Percentiles rank a stretch among this genome's conserved stretches.
Evolutionary conservation across 2,113 vertebrate species (phyloP).

Genomic region (Stictonetta naevosa): DNA sequence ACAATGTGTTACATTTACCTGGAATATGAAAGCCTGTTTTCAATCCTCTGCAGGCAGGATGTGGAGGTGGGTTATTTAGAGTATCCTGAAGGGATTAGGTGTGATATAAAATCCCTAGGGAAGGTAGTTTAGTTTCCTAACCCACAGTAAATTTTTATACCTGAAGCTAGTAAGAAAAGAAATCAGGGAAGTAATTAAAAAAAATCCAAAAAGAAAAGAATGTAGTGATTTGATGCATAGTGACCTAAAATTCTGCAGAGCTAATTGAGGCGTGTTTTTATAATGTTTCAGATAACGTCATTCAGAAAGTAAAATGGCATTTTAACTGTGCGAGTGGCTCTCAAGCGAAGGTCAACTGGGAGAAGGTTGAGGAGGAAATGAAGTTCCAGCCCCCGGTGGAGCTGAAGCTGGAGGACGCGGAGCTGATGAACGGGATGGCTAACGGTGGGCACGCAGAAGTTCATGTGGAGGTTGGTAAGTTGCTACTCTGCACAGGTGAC

Average conservation of each 20-base stretch:
- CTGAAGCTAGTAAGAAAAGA: neutral
- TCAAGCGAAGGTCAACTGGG: conserved; percentile 75
- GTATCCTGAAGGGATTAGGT: neutral
- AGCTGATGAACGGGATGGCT: conserved; percentile 79
- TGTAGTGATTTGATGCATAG: rapidly evolving
- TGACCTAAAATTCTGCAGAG: neutral
- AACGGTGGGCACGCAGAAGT: conserved; percentile 82
- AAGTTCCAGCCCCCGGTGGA: conserved; percentile 78
- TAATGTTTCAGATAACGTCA: conserved; percentile 80
- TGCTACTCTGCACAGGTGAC: neutral
- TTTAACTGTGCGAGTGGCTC: conserved; percentile 81
- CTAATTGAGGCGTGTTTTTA: neutral
- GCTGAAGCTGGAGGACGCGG: conserved; percentile 83
- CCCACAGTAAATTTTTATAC: neutral
- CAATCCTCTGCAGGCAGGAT: neutral
- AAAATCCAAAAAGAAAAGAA: too few relatives aligned
- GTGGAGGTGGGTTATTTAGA: neutral
- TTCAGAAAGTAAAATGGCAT: conserved; percentile 91
- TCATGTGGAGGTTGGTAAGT: conserved; percentile 81
- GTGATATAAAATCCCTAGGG: neutral
- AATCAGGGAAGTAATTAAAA: neutral
- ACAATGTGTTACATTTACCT: neutral
- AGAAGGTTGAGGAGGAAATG: conserved; percentile 86
- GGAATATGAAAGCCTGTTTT: neutral
- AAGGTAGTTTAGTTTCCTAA: neutral